Percentiles rank a stretch among this genome's conserved stretches.
These are phyloP conservation scores for Polylopha cassiicola DNA, from an alignment of 2,888 invertebrate genomes.

Conservation along the genomic window DNA sequence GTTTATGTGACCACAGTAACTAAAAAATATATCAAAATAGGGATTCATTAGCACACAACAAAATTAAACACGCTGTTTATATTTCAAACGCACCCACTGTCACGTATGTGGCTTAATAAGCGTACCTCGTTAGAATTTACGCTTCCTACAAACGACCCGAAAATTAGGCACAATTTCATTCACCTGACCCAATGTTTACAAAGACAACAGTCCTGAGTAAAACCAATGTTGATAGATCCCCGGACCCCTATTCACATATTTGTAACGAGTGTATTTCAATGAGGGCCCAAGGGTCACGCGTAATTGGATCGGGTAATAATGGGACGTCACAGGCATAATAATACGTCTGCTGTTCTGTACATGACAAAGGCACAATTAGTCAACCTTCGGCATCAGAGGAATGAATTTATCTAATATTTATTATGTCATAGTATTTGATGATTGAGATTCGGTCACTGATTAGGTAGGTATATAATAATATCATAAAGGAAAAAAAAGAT, in stretches of 20 bases:
- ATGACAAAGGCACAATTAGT: slow-evolving; percentile 22
- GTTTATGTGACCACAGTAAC: no score
- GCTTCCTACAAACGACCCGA: slow-evolving; percentile 27
- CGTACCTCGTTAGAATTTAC: slow-evolving; percentile 20
- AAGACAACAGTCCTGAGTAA: slow-evolving; percentile 23
- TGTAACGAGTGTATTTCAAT: slow-evolving; percentile 23
- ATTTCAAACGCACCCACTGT: slow-evolving; percentile 14
- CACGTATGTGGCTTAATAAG: slow-evolving; percentile 23
- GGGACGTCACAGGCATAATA: slow-evolving; percentile 22
- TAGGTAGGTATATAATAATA: no score
- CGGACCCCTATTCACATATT: slow-evolving; percentile 10
- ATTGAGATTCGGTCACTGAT: slow-evolving; percentile 9
- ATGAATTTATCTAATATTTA: slow-evolving; percentile 1
- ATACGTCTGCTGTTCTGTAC: slow-evolving; percentile 13
- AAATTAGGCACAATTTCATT: slow-evolving; percentile 33
- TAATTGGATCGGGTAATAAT: slow-evolving; percentile 21
- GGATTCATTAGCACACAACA: slow-evolving; percentile 20
- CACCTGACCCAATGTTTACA: slow-evolving; percentile 39
- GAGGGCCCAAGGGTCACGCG: slow-evolving; percentile 20
- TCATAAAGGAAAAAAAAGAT: no score
- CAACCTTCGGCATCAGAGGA: slow-evolving; percentile 8
- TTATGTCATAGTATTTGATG: not conserved
- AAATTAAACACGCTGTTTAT: slow-evolving; percentile 21
- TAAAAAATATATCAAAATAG: slow-evolving; percentile 21
- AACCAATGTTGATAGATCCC: slow-evolving; percentile 22